phyloP scores from a whole-genome alignment of 2,888 invertebrate genomes.

The Carabus problematicus region DNA sequence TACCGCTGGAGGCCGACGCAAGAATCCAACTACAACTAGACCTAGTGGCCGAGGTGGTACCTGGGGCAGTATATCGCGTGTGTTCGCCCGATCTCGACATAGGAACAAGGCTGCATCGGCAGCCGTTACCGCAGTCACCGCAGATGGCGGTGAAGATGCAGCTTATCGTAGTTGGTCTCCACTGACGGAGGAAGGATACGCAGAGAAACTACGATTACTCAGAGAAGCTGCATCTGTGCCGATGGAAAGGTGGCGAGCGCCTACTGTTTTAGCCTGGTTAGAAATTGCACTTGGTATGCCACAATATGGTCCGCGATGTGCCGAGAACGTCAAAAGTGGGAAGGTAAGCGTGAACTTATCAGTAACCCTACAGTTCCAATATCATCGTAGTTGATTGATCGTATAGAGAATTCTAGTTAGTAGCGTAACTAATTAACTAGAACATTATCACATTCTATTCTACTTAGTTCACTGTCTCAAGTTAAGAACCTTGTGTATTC shows the following conservation, averaged over 20 bases:
- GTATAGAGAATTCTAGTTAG: too few species aligned
- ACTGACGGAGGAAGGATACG: constrained; percentile 74
- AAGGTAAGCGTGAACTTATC: constrained; percentile 67
- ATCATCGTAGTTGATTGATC: too few species aligned
- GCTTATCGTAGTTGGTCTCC: constrained; percentile 67
- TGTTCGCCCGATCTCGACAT: constrained; percentile 85
- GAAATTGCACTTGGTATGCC: constrained; percentile 95
- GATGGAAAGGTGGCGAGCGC: constrained; percentile 90
- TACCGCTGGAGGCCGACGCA: constrained; percentile 61
- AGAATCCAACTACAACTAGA: constrained; percentile 56
- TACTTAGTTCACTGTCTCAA: too few species aligned
- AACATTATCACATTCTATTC: too few species aligned
- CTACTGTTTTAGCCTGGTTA: constrained; percentile 93
- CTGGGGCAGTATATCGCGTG: constrained; percentile 91
- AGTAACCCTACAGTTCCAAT: too few species aligned
- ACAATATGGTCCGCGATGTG: constrained; percentile 87
- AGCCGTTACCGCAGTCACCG: constrained; percentile 58
- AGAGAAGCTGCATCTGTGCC: constrained; percentile 86
- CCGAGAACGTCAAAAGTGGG: constrained; percentile 94
- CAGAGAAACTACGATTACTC: constrained; percentile 77
- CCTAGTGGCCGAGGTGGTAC: constrained; percentile 75
- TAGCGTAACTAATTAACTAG: too few species aligned
- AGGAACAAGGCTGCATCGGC: constrained; percentile 71
- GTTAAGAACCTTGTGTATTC: too few species aligned
- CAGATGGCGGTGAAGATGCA: constrained; percentile 47